phyloP scores from a whole-genome alignment of 1,140 invertebrate genomes.

The Drosophila mayri region DNA sequence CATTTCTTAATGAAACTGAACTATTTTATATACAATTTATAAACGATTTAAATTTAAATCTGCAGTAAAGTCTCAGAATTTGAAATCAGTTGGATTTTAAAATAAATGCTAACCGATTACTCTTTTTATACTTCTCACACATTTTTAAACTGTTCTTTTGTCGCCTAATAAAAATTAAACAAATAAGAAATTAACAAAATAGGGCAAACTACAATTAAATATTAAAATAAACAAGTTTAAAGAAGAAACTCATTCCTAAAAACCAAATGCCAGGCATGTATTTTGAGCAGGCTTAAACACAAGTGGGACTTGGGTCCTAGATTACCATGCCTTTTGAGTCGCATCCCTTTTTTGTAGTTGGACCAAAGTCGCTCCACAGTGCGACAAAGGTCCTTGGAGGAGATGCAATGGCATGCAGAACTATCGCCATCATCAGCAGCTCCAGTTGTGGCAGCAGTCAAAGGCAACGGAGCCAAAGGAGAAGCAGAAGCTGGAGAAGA shows the following conservation, averaged over 20 bases:
- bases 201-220: not conserved
- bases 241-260: not conserved
- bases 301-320: not conserved
- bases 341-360: not conserved
- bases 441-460: slow-evolving; percentile 31
- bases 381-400: slow-evolving; percentile 5
- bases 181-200: too few species aligned
- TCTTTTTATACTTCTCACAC: too few species aligned
- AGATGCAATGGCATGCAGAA: slow-evolving; percentile 23
- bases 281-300: not conserved
- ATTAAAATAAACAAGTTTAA: not conserved
- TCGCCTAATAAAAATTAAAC: too few species aligned
- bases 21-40: too few species aligned
- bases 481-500: not conserved
- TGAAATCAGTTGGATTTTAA: too few species aligned
- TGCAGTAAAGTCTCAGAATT: too few species aligned
- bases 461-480: slow-evolving; percentile 11
- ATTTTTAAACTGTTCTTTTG: too few species aligned
- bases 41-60: too few species aligned
- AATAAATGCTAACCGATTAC: too few species aligned
- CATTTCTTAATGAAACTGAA: too few species aligned
- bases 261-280: not conserved
- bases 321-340: not conserved
- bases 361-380: slow-evolving; percentile 14
- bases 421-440: slow-evolving; percentile 16